Base-by-base conservation (phyloP, 2,888 invertebrate genomes). In the Cantharis nigra region DNA sequence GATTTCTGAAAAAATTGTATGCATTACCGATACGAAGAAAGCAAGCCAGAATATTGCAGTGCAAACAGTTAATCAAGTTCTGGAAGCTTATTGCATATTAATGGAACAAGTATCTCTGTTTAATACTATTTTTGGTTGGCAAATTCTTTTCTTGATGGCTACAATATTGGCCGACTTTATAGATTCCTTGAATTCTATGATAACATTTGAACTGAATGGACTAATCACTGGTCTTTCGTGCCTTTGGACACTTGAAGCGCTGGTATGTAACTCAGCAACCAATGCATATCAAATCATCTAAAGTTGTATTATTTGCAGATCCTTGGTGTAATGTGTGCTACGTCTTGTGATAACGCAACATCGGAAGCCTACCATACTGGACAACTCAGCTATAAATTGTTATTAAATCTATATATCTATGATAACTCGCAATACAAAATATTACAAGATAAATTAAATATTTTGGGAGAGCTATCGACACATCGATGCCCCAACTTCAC, bases 351-450 rank as follows among this genome's bases (percentile, higher is more conserved):
- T 18, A 69, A 74, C 9, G 72, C 81, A 18, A 75, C 79, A 20
- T 79, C 76, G 70, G 83, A 83, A 78, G 81, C 81, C 9, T 79
- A 77, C 18, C 73, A 71, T 67, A 82, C 82, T 1, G 71, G 79
- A 2, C 75, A 77, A 16, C 80, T 82, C 28, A 79, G 80, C 70
- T 82, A 80, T 63, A 80, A 78, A 65, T 69, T 83, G 10, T 76
- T 83, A 3, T 79, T 80, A 23, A 79, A 80, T 62, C n/a, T 83
- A 26, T 79, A 82, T 9, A 18, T 65, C 11, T 14, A n/a, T n/a
- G 64, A 76, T 63, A 69, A 16, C 20, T 69, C 75, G 9, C 72
- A 75, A 72, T 72, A 78, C 10, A 65, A 67, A 20, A 49, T 64
- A 63, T 20, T 71, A n/a, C 18, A 49, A 18, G 67, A 75, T 26